These are phyloP conservation scores for Sphecodes monilicornis DNA, from an alignment of 2,888 invertebrate species.

Conservation along the genomic window DNA sequence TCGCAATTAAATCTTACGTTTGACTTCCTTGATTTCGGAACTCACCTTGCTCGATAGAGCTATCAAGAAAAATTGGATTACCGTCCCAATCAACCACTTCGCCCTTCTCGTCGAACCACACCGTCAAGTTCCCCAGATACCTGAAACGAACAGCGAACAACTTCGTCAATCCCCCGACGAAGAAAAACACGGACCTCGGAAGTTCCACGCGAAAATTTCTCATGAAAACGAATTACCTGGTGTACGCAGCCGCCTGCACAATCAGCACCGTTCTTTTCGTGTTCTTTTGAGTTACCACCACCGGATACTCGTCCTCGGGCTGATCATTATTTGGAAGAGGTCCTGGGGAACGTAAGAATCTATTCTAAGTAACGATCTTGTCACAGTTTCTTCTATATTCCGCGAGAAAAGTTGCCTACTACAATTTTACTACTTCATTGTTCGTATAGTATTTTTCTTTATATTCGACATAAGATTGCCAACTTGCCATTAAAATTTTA, in stretches of 20 bases:
- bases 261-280: slow-evolving; percentile 87
- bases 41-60: slow-evolving; percentile 88
- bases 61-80: slow-evolving; percentile 89
- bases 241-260: slow-evolving; percentile 90
- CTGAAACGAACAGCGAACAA: slow-evolving; percentile 77
- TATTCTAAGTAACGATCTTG: background rate
- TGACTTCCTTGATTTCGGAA: background rate
- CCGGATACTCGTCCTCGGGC: slow-evolving; percentile 89
- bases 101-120: slow-evolving; percentile 89
- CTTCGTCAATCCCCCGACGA: slow-evolving; percentile 4
- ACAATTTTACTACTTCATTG: background rate
- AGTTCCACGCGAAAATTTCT: background rate
- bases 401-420: no score
- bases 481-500: no score
- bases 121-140: slow-evolving; percentile 91
- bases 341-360: slow-evolving; percentile 61
- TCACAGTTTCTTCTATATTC: background rate
- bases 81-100: slow-evolving; percentile 89
- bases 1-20: background rate
- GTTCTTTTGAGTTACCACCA: slow-evolving; percentile 86
- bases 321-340: slow-evolving; percentile 75
- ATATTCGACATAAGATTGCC: no score
- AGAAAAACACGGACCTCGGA: background rate
- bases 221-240: slow-evolving; percentile 83
- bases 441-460: background rate